Percentiles rank a stretch among this genome's conserved stretches.
Evolutionary conservation across 2,888 invertebrate genomes (phyloP).

Genomic region (Linyphia triangularis): DNA sequence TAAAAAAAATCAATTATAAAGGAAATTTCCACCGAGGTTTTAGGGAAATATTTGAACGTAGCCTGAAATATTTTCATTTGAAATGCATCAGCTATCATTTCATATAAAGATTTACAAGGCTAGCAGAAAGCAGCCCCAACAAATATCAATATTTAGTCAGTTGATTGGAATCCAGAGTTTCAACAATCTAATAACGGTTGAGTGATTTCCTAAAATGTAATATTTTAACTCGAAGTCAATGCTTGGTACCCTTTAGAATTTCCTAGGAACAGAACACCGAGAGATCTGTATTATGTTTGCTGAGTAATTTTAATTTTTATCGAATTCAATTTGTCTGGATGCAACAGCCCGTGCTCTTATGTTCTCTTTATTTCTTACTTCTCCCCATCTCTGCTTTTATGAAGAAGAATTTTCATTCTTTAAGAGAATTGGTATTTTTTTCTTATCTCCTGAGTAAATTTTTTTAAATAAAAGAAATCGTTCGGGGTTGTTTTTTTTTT

Average conservation of each 20-base stretch:
- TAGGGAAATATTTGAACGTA: too few species aligned
- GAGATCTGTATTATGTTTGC: not conserved
- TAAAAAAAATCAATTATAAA: too few species aligned
- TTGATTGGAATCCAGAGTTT: not conserved
- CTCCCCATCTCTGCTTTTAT: not conserved
- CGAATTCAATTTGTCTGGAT: slow-evolving; percentile 32
- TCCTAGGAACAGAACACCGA: not conserved
- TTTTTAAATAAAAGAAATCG: not conserved
- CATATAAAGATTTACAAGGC: not conserved
- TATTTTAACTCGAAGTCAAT: not conserved
- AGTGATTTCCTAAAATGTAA: not conserved
- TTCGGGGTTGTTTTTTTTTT: not conserved
- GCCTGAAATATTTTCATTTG: too few species aligned
- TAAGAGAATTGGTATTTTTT: not conserved
- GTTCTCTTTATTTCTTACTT: not conserved
- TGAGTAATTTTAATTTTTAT: slow-evolving; percentile 36
- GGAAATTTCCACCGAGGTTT: too few species aligned
- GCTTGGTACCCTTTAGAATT: not conserved
- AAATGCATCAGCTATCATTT: too few species aligned
- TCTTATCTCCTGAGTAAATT: not conserved
- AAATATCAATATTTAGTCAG: not conserved
- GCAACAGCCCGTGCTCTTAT: slow-evolving; percentile 9
- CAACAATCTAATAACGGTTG: not conserved
- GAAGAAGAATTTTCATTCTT: too few species aligned
- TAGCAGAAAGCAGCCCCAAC: not conserved